Base-by-base conservation (phyloP, 2,888 invertebrate genomes). In the Artemia sinica region DNA sequence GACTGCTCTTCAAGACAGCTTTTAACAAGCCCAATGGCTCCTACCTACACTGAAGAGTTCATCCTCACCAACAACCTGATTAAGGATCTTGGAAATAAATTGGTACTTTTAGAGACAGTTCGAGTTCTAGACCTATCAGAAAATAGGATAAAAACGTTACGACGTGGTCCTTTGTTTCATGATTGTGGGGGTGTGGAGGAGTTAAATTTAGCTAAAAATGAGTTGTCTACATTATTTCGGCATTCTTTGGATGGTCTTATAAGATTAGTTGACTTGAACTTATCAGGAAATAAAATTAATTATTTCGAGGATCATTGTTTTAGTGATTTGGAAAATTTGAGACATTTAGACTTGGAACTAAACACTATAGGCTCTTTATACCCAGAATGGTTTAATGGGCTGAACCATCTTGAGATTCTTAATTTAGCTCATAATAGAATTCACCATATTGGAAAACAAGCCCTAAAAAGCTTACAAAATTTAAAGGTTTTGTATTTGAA, bases 241-340 rank as follows among this genome's bases (percentile, higher is more conserved):
- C 77, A 77, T 11, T 75, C 75, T 66, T 78, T 80, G 71, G 74
- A 74, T 28, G 78, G 78, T 8, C 74, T 79, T 66, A 72, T 72
- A 52, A 72, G 74, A 8, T 73, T 80, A 41, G 72, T 74, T 13
- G 71, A 72, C 13, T 74, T 80, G 50, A 74, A 75, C 52, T 72
- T 80, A 66, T 75, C 75, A 12, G 72, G 75, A 52, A 79, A 79
- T 71, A 73, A 72, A 51, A 73, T 80, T 13, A 74, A 72, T 58
- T 75, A 75, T 68, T 75, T 80, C 41, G 77, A 78, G 69, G 75
- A 75, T 63, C 75, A 76, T 70, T 76, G 79, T 0, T 79, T 80
- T 71, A 74, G 74, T 5, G 78, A 77, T 2, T 72, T 79, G 28
- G 72, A 72, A 68, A 73, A 76, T 65, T 73, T 80, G 9, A 73